phyloP scores from a whole-genome alignment of 1,140 invertebrate genomes.

The Drosophila gunungcola region DNA sequence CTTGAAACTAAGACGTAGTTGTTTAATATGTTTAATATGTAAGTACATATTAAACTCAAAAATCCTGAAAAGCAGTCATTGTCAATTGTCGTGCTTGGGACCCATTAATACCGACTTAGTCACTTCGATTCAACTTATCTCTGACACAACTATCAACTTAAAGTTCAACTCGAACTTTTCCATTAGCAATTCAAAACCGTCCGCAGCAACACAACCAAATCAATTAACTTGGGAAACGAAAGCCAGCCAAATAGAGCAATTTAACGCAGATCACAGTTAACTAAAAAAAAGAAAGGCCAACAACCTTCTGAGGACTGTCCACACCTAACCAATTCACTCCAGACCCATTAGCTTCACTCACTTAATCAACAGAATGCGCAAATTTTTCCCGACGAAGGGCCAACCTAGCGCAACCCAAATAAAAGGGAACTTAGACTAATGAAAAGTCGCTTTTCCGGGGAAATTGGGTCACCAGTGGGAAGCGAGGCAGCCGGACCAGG shows the following conservation, averaged over 20 bases:
- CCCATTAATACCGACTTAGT: slow-evolving; percentile 20
- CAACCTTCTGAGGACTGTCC: slow-evolving; percentile 21
- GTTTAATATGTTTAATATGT: too few species aligned
- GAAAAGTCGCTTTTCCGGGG: slow-evolving; percentile 76
- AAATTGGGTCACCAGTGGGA: slow-evolving; percentile 71
- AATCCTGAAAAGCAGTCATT: background rate
- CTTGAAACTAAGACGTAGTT: background rate
- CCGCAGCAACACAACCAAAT: slow-evolving; percentile 34
- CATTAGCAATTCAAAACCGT: slow-evolving; percentile 40
- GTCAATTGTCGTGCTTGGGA: slow-evolving; percentile 16
- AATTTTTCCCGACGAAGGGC: slow-evolving; percentile 30
- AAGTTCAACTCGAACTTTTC: slow-evolving; percentile 19
- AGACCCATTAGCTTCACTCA: slow-evolving; percentile 44
- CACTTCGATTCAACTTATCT: slow-evolving; percentile 8
- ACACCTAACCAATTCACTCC: slow-evolving; percentile 16
- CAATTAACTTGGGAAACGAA: slow-evolving; percentile 55
- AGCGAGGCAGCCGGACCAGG: slow-evolving; percentile 8
- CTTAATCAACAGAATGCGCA: slow-evolving; percentile 67
- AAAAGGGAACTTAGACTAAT: slow-evolving; percentile 66
- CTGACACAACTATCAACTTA: slow-evolving; percentile 16
- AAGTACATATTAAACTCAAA: background rate
- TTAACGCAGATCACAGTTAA: slow-evolving; percentile 36
- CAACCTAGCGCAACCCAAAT: slow-evolving; percentile 38
- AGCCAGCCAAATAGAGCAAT: slow-evolving; percentile 60
- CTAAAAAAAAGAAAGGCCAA: slow-evolving; percentile 7